Conservation (phyloP, 1,140 invertebrate genomes). For the Drosophila kohkoa region DNA sequence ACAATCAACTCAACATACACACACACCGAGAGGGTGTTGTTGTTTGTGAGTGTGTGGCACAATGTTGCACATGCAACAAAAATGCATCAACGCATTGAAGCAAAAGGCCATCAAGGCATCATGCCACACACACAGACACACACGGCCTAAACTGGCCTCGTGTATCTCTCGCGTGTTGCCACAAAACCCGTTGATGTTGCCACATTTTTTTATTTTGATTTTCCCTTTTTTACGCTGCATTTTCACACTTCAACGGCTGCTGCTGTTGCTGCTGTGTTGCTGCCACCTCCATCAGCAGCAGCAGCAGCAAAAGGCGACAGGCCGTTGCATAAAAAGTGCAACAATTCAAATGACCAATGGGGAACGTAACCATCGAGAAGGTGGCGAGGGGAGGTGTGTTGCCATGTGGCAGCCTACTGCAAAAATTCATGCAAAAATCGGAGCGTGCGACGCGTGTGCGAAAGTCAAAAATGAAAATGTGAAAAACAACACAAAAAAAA, state of each 20-base stretch:
- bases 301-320: conserved; percentile 37
- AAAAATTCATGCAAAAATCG: conserved; percentile 78
- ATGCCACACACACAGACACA: neutral
- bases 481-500: conserved; percentile 44
- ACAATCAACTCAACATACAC: conserved; percentile 58
- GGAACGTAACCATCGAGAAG: neutral
- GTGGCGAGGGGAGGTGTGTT: conserved; percentile 12
- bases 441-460: conserved; percentile 33
- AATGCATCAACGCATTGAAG: conserved; percentile 68
- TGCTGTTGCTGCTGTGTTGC: neutral
- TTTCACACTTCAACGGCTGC: conserved; percentile 74
- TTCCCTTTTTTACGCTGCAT: conserved; percentile 56
- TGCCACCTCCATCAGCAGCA: too few species aligned
- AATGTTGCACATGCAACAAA: conserved; percentile 76
- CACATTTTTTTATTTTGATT: conserved; percentile 48
- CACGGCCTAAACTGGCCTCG: conserved; percentile 28
- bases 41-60: conserved; percentile 8
- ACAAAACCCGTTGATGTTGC: conserved; percentile 59
- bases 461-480: conserved; percentile 37
- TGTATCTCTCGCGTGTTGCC: neutral
- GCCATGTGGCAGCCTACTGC: conserved; percentile 58
- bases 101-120: conserved; percentile 47
- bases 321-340: conserved; percentile 78
- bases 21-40: neutral
- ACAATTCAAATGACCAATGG: conserved; percentile 76